These are phyloP conservation scores for Dolichallabes microphthalmus DNA, from an alignment of 2,113 vertebrate genomes.

Conservation along the genomic window DNA sequence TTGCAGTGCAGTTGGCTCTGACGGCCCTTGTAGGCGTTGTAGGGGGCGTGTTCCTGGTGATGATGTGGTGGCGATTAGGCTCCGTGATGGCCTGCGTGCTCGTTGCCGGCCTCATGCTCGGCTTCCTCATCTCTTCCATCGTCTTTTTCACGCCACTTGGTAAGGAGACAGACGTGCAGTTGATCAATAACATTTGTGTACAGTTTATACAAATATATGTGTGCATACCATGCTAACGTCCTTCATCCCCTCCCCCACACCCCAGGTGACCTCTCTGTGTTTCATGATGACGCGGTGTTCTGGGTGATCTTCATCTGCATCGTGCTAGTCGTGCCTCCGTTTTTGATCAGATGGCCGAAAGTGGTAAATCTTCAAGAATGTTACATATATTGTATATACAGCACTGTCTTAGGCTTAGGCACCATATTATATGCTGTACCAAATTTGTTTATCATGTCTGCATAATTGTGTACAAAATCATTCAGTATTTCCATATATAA, in stretches of 20 bases:
- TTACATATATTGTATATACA: too few relatives aligned
- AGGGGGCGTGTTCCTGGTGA: conserved; percentile 81
- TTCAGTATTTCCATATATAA: too few relatives aligned
- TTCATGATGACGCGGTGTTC: conserved; percentile 79
- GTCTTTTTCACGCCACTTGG: conserved; percentile 88
- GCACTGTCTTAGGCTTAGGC: too few relatives aligned
- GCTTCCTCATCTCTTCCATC: conserved; percentile 77
- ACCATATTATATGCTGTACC: too few relatives aligned
- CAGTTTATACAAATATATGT: not conserved
- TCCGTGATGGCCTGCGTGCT: conserved; percentile 77
- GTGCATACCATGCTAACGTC: not conserved
- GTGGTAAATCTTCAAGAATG: conserved; percentile 68
- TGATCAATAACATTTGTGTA: not conserved
- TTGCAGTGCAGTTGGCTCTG: conserved; percentile 78
- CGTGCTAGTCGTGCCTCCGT: conserved; percentile 73
- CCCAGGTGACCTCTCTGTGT: conserved; percentile 81
- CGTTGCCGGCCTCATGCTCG: conserved; percentile 82
- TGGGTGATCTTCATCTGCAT: conserved; percentile 86
- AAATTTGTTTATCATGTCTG: too few relatives aligned
- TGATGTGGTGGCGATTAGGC: conserved; percentile 90
- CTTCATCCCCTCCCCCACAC: not conserved
- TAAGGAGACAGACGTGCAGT: conserved; percentile 57
- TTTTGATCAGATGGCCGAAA: conserved; percentile 85
- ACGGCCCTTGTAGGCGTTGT: conserved; percentile 75
- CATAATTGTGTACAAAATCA: too few relatives aligned